phyloP scores from a whole-genome alignment of 1,140 invertebrate genomes.

The Macrosteles quadrilineatus region DNA sequence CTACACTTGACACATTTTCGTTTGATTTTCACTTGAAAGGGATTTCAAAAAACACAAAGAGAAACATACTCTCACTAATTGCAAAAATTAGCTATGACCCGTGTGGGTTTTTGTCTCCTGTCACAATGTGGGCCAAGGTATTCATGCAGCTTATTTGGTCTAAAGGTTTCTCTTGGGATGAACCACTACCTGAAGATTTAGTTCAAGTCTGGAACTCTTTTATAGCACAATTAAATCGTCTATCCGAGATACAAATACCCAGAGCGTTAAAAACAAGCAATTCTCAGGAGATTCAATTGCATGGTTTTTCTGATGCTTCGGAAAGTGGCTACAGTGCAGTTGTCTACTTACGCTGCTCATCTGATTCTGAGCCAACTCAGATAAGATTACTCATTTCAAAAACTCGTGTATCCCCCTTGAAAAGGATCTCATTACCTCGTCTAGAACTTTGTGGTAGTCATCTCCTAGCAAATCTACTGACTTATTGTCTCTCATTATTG shows the following conservation, averaged over 20 bases:
- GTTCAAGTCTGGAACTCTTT: neutral
- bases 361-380: no score
- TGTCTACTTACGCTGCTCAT: neutral
- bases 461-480: slow-evolving; percentile 16
- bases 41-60: neutral
- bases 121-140: neutral
- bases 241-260: neutral
- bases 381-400: neutral
- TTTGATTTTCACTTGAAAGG: neutral
- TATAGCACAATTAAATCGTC: neutral
- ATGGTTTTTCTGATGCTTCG: neutral
- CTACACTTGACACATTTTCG: neutral
- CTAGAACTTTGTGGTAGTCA: neutral
- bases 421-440: slow-evolving; percentile 5
- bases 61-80: neutral
- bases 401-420: slow-evolving; percentile 26
- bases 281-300: neutral
- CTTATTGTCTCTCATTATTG: neutral
- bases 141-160: neutral
- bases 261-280: no score
- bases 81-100: slow-evolving; percentile 5
- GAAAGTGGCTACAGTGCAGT: neutral
- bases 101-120: neutral
- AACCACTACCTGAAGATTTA: neutral
- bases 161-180: neutral